A percentile compares a stretch with the other conserved stretches of the same genome.
These are phyloP conservation scores for Drosophila nannoptera DNA, from an alignment of 1,140 invertebrate species.

Conservation along the genomic window DNA sequence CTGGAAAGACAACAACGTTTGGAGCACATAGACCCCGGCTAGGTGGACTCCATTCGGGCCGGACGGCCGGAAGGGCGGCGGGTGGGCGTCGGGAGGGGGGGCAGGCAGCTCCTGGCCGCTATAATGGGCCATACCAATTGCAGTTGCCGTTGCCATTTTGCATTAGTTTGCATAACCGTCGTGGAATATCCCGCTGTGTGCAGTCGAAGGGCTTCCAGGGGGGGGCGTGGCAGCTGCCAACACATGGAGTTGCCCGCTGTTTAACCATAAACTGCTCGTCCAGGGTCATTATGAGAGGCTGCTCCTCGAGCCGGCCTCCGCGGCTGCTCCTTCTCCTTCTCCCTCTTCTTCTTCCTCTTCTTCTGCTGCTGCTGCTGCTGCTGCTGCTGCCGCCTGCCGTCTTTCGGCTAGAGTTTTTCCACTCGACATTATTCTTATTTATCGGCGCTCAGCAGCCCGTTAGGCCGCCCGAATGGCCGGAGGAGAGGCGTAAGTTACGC, in stretches of 20 bases:
- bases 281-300: slow-evolving; percentile 63
- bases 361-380: neutral
- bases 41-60: neutral
- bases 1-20: slow-evolving; percentile 54
- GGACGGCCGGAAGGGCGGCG: neutral
- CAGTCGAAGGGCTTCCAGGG: neutral
- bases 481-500: slow-evolving; percentile 24
- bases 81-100: too few species aligned
- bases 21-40: slow-evolving; percentile 11
- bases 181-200: slow-evolving; percentile 40
- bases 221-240: slow-evolving; percentile 22
- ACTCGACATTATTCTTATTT: slow-evolving; percentile 66
- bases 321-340: neutral
- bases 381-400: too few species aligned
- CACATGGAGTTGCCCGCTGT: slow-evolving; percentile 47
- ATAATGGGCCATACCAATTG: slow-evolving; percentile 53
- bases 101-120: neutral
- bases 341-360: neutral
- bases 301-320: slow-evolving; percentile 23
- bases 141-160: slow-evolving; percentile 70
- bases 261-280: slow-evolving; percentile 71
- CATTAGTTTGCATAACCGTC: slow-evolving; percentile 72
- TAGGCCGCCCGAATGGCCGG: slow-evolving; percentile 26
- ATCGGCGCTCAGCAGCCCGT: slow-evolving; percentile 45
- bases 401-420: slow-evolving; percentile 7